Conservation (phyloP, 2,113 vertebrate species). For the Haliaeetus leucogaster region DNA sequence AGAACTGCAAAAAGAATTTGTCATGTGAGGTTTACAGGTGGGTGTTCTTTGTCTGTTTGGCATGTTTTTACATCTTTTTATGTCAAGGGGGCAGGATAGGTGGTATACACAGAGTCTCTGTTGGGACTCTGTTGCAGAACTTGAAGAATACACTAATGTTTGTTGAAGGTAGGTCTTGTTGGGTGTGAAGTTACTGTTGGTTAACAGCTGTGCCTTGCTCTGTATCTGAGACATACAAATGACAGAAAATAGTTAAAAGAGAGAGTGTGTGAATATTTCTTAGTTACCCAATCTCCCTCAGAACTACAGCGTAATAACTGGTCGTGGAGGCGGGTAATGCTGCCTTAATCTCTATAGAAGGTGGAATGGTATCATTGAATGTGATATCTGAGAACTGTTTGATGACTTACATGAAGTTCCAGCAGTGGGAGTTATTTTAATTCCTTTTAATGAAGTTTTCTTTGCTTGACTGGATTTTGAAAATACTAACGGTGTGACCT, state of each 20-base stretch:
- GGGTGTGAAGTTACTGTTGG: background rate
- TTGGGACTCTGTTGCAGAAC: background rate
- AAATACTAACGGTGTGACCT: background rate
- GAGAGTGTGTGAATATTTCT: background rate
- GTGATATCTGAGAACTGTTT: background rate
- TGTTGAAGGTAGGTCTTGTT: background rate
- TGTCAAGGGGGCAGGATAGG: too few species aligned
- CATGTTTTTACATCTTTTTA: background rate
- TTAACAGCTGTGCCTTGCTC: background rate
- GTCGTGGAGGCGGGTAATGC: fast-evolving
- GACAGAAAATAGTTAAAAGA: background rate
- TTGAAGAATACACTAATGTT: background rate
- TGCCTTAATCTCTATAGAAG: fast-evolving
- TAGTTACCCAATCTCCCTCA: background rate
- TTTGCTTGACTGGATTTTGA: background rate
- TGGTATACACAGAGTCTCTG: fast-evolving
- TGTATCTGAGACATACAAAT: background rate
- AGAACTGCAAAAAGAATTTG: background rate
- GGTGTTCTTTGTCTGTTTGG: background rate
- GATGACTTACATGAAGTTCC: background rate
- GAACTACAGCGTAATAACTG: background rate
- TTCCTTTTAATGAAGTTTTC: background rate
- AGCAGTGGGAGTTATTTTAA: background rate
- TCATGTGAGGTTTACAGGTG: background rate
- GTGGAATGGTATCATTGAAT: background rate